A percentile compares a stretch with the other conserved stretches of the same genome.
Evolutionary conservation across 1,140 invertebrate species (phyloP).

Genomic region (Aphaenogaster floridana): DNA sequence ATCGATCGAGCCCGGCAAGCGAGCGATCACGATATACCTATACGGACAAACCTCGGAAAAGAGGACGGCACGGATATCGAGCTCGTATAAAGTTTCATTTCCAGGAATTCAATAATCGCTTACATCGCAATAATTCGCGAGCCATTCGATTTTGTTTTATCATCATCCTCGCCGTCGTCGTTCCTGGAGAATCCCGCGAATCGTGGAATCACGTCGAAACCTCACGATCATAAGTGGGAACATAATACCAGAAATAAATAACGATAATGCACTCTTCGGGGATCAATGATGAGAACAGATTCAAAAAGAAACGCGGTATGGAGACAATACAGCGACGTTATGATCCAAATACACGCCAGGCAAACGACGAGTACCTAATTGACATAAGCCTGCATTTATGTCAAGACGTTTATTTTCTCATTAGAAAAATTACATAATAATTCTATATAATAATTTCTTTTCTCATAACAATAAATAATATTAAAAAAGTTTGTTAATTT

Average conservation of each 20-base stretch:
- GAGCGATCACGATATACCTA: conserved; percentile 52
- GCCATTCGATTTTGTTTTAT: conserved; percentile 70
- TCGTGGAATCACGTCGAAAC: conserved; percentile 22
- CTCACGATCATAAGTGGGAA: not conserved
- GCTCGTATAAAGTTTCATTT: conserved; percentile 78
- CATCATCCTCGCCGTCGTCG: not conserved
- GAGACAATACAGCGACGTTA: not conserved
- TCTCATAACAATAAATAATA: not conserved
- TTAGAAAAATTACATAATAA: not conserved
- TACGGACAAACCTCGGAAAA: conserved; percentile 37
- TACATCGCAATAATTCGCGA: conserved; percentile 72
- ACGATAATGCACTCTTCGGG: conserved; percentile 15
- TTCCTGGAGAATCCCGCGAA: conserved; percentile 15
- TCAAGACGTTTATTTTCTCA: not conserved
- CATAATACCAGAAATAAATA: conserved; percentile 47
- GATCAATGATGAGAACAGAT: not conserved
- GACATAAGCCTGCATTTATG: not conserved
- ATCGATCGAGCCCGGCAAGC: conserved; percentile 52
- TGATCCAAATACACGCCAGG: not conserved
- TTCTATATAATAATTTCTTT: not conserved
- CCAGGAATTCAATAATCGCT: conserved; percentile 79
- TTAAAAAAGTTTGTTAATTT: not conserved
- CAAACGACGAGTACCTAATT: not conserved
- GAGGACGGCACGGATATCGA: conserved; percentile 25
- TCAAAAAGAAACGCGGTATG: not conserved